Evolutionary conservation across 2,888 invertebrate species (phyloP).

Genomic region (Tubulanus polymorphus): DNA sequence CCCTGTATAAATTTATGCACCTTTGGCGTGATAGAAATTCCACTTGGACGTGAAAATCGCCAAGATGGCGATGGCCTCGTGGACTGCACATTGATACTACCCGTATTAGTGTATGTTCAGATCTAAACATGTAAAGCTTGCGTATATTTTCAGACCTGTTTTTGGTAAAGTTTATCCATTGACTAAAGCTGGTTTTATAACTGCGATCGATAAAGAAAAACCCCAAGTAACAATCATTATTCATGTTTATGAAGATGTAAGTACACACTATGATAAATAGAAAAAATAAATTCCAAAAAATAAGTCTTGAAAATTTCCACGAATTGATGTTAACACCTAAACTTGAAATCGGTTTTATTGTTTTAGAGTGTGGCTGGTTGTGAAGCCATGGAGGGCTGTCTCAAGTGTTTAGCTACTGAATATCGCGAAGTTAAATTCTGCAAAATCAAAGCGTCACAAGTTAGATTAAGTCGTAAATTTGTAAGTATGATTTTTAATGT

Average conservation of each 20-base stretch:
- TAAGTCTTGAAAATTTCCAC: too few relatives aligned
- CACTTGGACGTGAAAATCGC: too few relatives aligned
- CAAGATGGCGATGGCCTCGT: too few relatives aligned
- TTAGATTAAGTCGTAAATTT: conserved; percentile 82
- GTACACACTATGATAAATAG: conserved; percentile 18
- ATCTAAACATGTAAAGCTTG: background rate
- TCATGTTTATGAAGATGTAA: conserved; percentile 76
- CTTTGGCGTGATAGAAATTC: too few relatives aligned
- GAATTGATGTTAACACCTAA: too few relatives aligned
- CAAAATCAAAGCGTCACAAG: conserved; percentile 73
- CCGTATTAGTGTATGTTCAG: too few relatives aligned
- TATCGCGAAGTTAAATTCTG: conserved; percentile 87
- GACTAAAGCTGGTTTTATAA: conserved; percentile 73
- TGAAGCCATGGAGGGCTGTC: conserved; percentile 74
- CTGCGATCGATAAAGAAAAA: conserved; percentile 83
- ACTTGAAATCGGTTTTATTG: too few relatives aligned
- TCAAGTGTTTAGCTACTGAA: conserved; percentile 70
- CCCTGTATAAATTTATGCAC: too few relatives aligned
- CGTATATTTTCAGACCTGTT: conserved; percentile 44
- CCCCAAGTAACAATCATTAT: conserved; percentile 78
- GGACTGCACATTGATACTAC: too few relatives aligned
- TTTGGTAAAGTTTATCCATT: conserved; percentile 78
- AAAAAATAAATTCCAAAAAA: too few relatives aligned
- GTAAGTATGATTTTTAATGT: conserved; percentile 46
- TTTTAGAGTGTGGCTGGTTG: conserved; percentile 49